phyloP scores from a whole-genome alignment of 1,140 invertebrate species.

The Macrotrachela quadricornifera region DNA sequence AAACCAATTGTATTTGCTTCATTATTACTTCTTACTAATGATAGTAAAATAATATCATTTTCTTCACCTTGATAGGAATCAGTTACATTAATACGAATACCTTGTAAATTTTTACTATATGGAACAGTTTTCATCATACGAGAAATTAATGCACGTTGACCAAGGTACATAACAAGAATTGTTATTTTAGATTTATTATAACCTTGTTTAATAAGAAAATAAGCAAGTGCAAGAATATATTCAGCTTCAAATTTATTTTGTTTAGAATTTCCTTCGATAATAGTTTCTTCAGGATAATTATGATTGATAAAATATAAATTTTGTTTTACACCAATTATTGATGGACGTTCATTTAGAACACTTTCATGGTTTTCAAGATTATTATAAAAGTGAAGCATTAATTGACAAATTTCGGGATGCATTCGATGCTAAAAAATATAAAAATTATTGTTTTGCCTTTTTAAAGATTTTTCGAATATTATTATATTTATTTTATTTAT shows the following conservation, averaged over 20 bases:
- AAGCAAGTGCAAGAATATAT: slow-evolving; percentile 19
- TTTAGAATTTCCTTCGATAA: slow-evolving; percentile 20
- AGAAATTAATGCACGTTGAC: too few relatives aligned
- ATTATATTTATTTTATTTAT: too few relatives aligned
- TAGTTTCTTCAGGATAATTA: slow-evolving; percentile 13
- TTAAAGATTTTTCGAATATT: too few relatives aligned
- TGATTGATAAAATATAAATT: slow-evolving; percentile 29
- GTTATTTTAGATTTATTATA: slow-evolving; percentile 23
- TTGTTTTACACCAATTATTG: slow-evolving; percentile 19
- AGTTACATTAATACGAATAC: too few relatives aligned
- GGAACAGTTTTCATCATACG: too few relatives aligned
- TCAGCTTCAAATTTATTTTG: slow-evolving; percentile 23
- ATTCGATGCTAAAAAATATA: slow-evolving; percentile 34
- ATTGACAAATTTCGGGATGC: slow-evolving; percentile 27
- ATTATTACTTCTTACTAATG: slow-evolving; percentile 51
- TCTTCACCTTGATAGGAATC: slow-evolving; percentile 54
- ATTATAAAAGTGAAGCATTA: slow-evolving; percentile 26
- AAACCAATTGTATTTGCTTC: slow-evolving; percentile 50
- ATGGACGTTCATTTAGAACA: slow-evolving; percentile 16
- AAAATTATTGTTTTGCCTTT: too few relatives aligned
- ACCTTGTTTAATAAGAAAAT: slow-evolving; percentile 25
- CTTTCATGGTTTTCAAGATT: slow-evolving; percentile 18
- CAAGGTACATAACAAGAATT: slow-evolving; percentile 27
- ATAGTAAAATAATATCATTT: slow-evolving; percentile 56
- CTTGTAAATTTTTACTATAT: too few relatives aligned